These are phyloP conservation scores for Sparidentex hasta DNA, from an alignment of 2,797 vertebrate species.

Conservation along the genomic window DNA sequence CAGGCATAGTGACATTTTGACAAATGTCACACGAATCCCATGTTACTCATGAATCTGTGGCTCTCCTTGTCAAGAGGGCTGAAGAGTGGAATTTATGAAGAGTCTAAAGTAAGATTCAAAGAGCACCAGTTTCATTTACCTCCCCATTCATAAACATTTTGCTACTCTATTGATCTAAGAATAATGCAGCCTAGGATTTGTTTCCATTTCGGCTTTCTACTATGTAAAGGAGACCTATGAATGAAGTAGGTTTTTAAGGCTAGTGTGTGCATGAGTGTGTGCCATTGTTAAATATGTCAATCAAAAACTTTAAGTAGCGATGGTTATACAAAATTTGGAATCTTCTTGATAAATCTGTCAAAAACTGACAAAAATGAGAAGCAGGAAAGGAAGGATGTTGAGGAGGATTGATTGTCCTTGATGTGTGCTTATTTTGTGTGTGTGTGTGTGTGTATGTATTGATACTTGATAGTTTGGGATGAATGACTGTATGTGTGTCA, in stretches of 20 bases:
- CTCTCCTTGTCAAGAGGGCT: constrained; percentile 20
- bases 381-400: neutral
- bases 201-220: neutral
- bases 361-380: constrained; percentile 1
- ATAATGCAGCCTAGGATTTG: neutral
- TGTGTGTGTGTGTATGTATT: neutral
- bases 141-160: neutral
- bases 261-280: neutral
- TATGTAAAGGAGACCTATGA: neutral
- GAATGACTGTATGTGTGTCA: constrained; percentile 18
- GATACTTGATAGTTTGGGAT: constrained; percentile 18
- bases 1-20: constrained; percentile 14
- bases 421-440: neutral
- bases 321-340: neutral
- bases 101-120: neutral
- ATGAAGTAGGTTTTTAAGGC: neutral
- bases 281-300: neutral
- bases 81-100: constrained; percentile 8
- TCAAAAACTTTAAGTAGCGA: neutral
- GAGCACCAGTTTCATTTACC: neutral
- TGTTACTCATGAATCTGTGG: constrained; percentile 17
- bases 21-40: constrained; percentile 53
- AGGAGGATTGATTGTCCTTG: constrained; percentile 1
- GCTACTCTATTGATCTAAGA: neutral
- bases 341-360: neutral